These are phyloP conservation scores for Eupithecia subfuscata DNA, from an alignment of 2,888 invertebrate species.

Conservation along the genomic window DNA sequence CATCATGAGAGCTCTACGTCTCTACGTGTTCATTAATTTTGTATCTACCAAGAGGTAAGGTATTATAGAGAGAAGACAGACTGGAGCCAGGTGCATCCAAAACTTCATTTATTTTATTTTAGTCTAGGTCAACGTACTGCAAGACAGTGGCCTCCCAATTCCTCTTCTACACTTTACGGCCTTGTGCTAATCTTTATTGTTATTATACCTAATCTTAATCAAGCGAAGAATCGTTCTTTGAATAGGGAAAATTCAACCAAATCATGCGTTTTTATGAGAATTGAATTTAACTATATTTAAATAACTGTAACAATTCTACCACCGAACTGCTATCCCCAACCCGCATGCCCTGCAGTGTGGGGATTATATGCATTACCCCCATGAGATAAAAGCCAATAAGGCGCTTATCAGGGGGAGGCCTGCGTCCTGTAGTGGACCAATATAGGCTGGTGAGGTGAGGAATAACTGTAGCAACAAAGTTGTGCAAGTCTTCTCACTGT, in stretches of 20 bases:
- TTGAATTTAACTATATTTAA: background rate
- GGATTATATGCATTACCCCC: too few relatives aligned
- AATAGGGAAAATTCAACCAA: background rate
- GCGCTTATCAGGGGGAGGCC: too few relatives aligned
- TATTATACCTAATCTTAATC: background rate
- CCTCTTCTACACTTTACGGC: background rate
- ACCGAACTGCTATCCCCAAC: too few relatives aligned
- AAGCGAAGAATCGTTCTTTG: background rate
- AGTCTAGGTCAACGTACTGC: background rate
- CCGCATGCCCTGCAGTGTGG: too few relatives aligned
- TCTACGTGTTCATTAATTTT: background rate
- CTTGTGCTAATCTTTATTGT: background rate
- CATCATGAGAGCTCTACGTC: background rate
- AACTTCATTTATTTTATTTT: background rate
- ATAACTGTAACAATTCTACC: background rate
- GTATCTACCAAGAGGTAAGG: background rate
- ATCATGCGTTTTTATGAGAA: background rate
- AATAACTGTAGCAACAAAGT: conserved; percentile 19
- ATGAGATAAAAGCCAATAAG: too few relatives aligned
- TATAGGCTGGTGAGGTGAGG: too few relatives aligned
- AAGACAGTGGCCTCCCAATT: background rate
- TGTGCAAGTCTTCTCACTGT: conserved; percentile 39
- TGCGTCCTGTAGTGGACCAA: too few relatives aligned
- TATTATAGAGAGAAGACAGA: background rate
- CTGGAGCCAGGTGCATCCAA: background rate